Evolutionary conservation across 1,140 invertebrate genomes (phyloP).

Genomic region (Lepidostoma basale): DNA sequence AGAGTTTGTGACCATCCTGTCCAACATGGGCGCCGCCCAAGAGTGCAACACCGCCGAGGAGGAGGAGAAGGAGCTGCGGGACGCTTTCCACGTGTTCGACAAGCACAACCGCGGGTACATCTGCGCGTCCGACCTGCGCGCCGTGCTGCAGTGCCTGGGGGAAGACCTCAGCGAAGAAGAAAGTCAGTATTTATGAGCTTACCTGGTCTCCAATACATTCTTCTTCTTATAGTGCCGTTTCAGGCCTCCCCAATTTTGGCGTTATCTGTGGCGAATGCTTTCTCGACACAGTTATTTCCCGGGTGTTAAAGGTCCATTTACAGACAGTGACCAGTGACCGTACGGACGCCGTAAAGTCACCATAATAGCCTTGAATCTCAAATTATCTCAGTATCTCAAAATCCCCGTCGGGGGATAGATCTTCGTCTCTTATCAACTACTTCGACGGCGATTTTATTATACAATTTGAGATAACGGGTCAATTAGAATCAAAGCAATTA

Average conservation of each 20-base stretch:
- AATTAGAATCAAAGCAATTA: no score
- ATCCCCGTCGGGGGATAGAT: no score
- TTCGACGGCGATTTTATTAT: no score
- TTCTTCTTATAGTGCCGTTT: no score
- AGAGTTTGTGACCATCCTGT: conserved; percentile 90
- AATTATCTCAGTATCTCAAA: not conserved
- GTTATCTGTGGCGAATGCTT: no score
- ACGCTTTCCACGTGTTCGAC: conserved; percentile 87
- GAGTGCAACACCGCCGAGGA: conserved; percentile 63
- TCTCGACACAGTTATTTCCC: no score
- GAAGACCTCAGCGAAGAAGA: conserved; percentile 87
- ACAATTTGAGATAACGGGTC: no score
- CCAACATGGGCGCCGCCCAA: conserved; percentile 75
- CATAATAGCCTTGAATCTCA: not conserved
- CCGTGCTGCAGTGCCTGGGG: conserved; percentile 83
- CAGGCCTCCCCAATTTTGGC: no score
- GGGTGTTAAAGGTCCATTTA: not conserved
- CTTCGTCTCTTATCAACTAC: no score
- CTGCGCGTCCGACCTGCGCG: conserved; percentile 81
- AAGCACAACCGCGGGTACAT: conserved; percentile 88
- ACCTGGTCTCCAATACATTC: not conserved
- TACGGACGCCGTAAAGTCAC: not conserved
- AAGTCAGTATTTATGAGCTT: conserved; percentile 62
- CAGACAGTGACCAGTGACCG: no score
- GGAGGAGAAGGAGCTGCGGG: conserved; percentile 84